Conservation (phyloP, 2,888 invertebrate species). For the Salticus scenicus region DNA sequence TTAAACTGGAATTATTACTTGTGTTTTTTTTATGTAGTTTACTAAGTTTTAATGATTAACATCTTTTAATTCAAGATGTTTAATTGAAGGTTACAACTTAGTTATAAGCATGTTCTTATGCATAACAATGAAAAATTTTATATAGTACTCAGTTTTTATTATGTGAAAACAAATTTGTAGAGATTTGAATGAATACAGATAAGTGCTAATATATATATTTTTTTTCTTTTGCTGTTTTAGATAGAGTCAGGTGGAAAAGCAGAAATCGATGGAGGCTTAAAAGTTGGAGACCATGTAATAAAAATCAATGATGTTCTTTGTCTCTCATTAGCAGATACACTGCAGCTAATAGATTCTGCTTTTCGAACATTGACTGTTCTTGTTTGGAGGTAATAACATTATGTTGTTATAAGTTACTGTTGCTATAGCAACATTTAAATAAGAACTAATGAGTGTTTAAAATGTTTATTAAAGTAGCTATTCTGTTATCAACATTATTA, state of each 20-base stretch:
- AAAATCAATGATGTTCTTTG: constrained; percentile 74
- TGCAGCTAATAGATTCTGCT: constrained; percentile 74
- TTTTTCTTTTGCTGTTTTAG: constrained; percentile 55
- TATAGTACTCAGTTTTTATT: not conserved
- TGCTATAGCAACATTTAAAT: too few relatives aligned
- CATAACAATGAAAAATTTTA: too few relatives aligned
- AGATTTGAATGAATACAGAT: not conserved
- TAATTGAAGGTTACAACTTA: too few relatives aligned
- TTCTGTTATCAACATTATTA: too few relatives aligned
- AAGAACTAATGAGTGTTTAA: too few relatives aligned
- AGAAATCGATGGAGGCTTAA: constrained; percentile 70
- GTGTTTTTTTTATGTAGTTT: not conserved
- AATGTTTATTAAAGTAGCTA: too few relatives aligned
- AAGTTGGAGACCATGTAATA: constrained; percentile 73
- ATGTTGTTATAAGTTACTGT: not conserved
- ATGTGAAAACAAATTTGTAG: not conserved
- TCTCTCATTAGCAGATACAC: constrained; percentile 72
- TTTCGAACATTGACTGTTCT: constrained; percentile 74
- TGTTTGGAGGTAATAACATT: constrained; percentile 73
- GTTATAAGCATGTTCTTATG: too few relatives aligned
- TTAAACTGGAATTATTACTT: too few relatives aligned
- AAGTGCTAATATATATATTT: too few relatives aligned
- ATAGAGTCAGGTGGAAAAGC: constrained; percentile 72
- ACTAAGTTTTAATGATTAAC: too few relatives aligned
- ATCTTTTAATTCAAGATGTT: too few relatives aligned